A percentile compares a stretch with the other conserved stretches of the same genome.
Evolutionary conservation across 2,888 invertebrate species (phyloP).

Genomic region (Melolontha melolontha): DNA sequence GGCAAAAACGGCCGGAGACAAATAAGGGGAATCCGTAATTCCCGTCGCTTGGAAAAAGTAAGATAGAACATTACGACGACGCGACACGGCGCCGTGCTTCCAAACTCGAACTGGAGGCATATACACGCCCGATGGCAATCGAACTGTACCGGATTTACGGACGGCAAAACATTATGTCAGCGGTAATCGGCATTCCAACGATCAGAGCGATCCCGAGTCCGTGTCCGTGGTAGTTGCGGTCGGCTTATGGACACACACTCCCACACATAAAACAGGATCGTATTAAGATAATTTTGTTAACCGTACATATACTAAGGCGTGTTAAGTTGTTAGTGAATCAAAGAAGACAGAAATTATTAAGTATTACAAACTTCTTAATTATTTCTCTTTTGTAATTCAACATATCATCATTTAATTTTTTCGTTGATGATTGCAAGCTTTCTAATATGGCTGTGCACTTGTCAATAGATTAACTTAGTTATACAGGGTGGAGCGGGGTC

Average conservation of each 20-base stretch:
- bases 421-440: too few species aligned
- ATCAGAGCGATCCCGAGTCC: conserved; percentile 20
- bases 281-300: too few species aligned
- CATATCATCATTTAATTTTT: too few species aligned
- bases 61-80: conserved; percentile 10
- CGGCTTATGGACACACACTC: conserved; percentile 14
- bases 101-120: not conserved
- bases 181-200: conserved; percentile 32
- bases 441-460: too few species aligned
- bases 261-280: too few species aligned
- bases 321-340: too few species aligned
- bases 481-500: too few species aligned
- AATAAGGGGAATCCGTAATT: conserved; percentile 11
- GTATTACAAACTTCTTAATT: too few species aligned
- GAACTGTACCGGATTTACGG: conserved; percentile 32
- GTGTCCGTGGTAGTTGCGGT: conserved; percentile 22
- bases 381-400: too few species aligned
- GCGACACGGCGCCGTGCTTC: not conserved
- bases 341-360: too few species aligned
- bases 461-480: too few species aligned
- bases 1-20: not conserved
- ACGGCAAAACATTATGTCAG: conserved; percentile 34
- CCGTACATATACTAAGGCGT: too few species aligned
- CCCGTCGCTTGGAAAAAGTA: conserved; percentile 19
- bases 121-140: conserved; percentile 10